phyloP scores from a whole-genome alignment of 2,113 vertebrate genomes.

The Gallinago media region DNA sequence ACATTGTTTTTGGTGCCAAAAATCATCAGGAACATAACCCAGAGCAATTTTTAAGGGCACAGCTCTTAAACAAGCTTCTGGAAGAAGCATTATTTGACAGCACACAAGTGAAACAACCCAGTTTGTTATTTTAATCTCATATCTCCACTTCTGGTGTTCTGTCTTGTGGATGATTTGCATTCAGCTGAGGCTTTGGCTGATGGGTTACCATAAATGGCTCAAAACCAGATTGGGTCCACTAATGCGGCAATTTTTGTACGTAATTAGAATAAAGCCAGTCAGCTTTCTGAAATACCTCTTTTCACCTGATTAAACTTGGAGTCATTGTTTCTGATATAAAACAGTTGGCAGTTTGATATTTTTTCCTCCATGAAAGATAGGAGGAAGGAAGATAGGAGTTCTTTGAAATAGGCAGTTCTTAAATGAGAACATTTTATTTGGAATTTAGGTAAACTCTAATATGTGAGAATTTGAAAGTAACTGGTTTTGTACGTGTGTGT shows the following conservation, averaged over 20 bases:
- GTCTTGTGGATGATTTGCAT: slow-evolving; percentile 34
- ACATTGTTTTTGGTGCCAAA: slow-evolving; percentile 65
- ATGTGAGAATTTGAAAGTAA: neutral
- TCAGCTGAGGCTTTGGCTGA: slow-evolving; percentile 24
- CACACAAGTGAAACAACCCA: slow-evolving; percentile 60
- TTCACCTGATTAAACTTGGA: slow-evolving; percentile 29
- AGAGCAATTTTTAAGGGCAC: slow-evolving; percentile 68
- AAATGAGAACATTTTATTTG: neutral
- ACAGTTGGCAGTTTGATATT: neutral
- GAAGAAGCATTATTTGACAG: slow-evolving; percentile 74
- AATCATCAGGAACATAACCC: slow-evolving; percentile 74
- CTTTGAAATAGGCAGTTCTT: neutral
- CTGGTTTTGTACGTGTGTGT: neutral
- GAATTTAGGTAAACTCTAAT: neutral
- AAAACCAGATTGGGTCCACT: neutral
- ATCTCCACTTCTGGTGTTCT: slow-evolving; percentile 45
- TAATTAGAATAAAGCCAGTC: neutral
- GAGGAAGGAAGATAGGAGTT: neutral
- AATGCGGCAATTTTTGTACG: neutral
- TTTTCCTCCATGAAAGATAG: neutral
- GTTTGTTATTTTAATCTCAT: slow-evolving; percentile 57
- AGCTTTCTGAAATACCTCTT: slow-evolving; percentile 9
- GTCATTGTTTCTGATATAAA: neutral
- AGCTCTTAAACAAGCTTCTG: slow-evolving; percentile 74
- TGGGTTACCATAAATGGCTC: slow-evolving; percentile 45